Conservation (phyloP, 2,113 vertebrate genomes). For the Isurus oxyrinchus region DNA sequence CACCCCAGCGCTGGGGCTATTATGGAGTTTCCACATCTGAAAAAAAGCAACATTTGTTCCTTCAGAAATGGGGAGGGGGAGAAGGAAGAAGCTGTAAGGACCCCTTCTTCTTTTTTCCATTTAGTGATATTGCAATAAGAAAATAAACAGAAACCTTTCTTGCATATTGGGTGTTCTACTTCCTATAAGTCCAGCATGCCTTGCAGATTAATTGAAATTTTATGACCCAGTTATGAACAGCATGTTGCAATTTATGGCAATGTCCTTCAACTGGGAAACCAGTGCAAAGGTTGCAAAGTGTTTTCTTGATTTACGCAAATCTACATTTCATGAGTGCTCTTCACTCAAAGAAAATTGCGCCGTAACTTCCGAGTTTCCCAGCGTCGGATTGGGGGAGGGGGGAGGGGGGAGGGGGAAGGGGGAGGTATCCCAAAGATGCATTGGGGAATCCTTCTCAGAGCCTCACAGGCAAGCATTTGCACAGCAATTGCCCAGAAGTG, state of each 20-base stretch:
- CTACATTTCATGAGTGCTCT: neutral
- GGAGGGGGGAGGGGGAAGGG: too few species aligned
- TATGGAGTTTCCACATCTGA: neutral
- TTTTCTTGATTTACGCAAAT: neutral
- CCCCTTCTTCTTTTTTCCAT: neutral
- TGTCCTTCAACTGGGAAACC: neutral
- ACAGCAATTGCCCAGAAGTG: too few species aligned
- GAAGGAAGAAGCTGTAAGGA: neutral
- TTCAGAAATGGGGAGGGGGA: neutral
- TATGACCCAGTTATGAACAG: neutral
- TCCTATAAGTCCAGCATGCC: neutral
- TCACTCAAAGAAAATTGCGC: neutral
- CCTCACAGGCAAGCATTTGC: too few species aligned
- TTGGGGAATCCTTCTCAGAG: too few species aligned
- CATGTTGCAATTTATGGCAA: neutral
- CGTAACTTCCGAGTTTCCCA: too few species aligned
- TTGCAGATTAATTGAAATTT: neutral
- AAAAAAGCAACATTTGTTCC: neutral
- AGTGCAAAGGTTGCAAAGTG: neutral
- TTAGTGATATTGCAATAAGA: neutral
- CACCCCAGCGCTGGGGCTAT: neutral
- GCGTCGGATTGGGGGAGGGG: too few species aligned
- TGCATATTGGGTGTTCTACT: neutral
- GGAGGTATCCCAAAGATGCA: too few species aligned
- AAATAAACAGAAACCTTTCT: neutral